Conservation (phyloP, 2,888 invertebrate species). For the Tenthredo mesomela region DNA sequence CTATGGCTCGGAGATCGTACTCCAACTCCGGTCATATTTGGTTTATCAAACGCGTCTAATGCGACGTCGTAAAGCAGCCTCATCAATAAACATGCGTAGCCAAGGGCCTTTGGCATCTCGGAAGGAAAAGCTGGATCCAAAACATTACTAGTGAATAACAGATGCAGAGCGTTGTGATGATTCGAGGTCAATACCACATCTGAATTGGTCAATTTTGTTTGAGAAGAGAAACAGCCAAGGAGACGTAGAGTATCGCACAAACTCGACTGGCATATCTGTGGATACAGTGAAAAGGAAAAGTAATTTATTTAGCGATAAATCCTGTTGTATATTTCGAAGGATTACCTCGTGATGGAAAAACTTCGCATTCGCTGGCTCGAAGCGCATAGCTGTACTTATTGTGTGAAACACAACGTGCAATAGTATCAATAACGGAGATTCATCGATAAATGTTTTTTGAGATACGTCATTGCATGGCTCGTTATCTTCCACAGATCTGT, state of each 20-base stretch:
- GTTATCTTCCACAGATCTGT: constrained; percentile 70
- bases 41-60: constrained; percentile 96
- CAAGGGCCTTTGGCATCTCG: constrained; percentile 87
- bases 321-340: constrained; percentile 18
- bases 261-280: constrained; percentile 94
- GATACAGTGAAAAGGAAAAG: constrained; percentile 42
- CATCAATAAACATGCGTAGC: constrained; percentile 91
- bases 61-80: constrained; percentile 96
- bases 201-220: constrained; percentile 78
- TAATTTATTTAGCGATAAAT: constrained; percentile 32
- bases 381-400: constrained; percentile 98
- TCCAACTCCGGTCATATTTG: constrained; percentile 85
- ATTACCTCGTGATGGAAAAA: constrained; percentile 96
- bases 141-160: constrained; percentile 88
- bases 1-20: constrained; percentile 84
- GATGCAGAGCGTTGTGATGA: constrained; percentile 81
- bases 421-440: constrained; percentile 86
- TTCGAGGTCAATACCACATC: constrained; percentile 74
- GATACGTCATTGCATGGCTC: constrained; percentile 77
- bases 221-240: constrained; percentile 92
- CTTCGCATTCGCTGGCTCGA: constrained; percentile 99
- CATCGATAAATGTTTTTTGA: constrained; percentile 72
- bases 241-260: constrained; percentile 95
- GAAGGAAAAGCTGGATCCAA: constrained; percentile 85
- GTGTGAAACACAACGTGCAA: constrained; percentile 96